phyloP scores from a whole-genome alignment of 2,797 vertebrate genomes.

The Hipposideros larvatus region DNA sequence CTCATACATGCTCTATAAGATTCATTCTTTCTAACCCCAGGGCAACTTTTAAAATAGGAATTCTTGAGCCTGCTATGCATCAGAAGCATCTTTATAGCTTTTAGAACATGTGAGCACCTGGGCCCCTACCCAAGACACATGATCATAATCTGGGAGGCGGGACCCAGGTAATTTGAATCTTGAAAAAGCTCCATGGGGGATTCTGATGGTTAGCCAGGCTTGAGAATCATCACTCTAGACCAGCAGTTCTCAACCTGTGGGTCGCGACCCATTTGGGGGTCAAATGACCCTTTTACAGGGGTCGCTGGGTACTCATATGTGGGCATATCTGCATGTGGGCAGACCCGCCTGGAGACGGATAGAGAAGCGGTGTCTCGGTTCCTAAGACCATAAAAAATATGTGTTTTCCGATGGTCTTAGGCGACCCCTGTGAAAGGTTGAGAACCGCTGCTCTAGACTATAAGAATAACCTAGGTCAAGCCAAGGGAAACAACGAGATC shows the following conservation, averaged over 20 bases:
- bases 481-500: not conserved
- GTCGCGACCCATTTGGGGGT: too few species aligned
- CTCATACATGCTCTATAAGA: not conserved
- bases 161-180: not conserved
- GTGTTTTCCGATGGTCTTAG: too few species aligned
- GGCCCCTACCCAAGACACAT: not conserved
- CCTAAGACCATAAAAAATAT: too few species aligned
- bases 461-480: not conserved
- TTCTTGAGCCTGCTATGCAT: not conserved
- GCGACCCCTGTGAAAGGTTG: too few species aligned
- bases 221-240: not conserved
- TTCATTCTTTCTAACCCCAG: constrained; percentile 37
- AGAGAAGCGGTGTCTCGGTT: too few species aligned
- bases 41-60: constrained; percentile 51
- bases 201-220: constrained; percentile 17
- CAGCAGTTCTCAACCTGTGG: too few species aligned
- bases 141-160: not conserved
- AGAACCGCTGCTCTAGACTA: not conserved
- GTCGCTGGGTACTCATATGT: too few species aligned
- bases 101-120: constrained; percentile 2
- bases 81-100: constrained; percentile 12
- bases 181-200: not conserved
- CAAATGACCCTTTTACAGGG: too few species aligned
- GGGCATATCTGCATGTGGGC: too few species aligned
- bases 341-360: too few species aligned